Evolutionary conservation across 2,797 vertebrate species (phyloP).

Genomic region (Schizopygopsis pylzovi): DNA sequence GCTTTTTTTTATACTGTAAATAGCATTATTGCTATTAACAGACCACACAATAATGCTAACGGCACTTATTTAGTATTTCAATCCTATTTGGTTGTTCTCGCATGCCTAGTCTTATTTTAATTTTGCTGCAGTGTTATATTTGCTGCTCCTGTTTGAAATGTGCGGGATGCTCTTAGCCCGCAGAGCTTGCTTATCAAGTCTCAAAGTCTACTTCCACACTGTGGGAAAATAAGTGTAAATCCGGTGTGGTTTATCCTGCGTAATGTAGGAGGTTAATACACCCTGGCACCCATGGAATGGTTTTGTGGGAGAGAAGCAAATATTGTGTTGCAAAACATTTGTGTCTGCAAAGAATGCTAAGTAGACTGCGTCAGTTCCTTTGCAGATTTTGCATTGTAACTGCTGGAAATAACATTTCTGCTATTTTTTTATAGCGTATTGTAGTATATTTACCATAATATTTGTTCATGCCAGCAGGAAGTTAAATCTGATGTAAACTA

Average conservation of each 20-base stretch:
- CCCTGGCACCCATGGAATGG: conserved; percentile 55
- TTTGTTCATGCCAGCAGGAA: neutral
- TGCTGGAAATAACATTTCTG: conserved; percentile 23
- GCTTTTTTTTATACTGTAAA: conserved; percentile 39
- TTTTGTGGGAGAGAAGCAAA: conserved; percentile 58
- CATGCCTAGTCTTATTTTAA: conserved; percentile 26
- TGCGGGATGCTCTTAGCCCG: conserved; percentile 43
- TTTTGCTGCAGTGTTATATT: conserved; percentile 25
- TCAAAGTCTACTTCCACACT: conserved; percentile 47
- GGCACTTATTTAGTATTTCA: conserved; percentile 26
- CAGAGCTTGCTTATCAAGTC: conserved; percentile 51
- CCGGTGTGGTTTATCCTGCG: conserved; percentile 55
- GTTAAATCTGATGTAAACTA: conserved; percentile 19
- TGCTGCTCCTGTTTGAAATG: conserved; percentile 43
- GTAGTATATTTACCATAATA: neutral
- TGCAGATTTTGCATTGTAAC: conserved; percentile 31
- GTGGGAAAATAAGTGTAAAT: conserved; percentile 59
- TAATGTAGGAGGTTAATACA: conserved; percentile 63
- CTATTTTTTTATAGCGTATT: neutral
- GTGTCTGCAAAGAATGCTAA: conserved; percentile 56
- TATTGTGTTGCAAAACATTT: conserved; percentile 56
- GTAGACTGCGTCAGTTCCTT: conserved; percentile 35
- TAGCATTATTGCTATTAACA: conserved; percentile 29
- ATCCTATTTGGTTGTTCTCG: conserved; percentile 11
- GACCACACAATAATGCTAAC: conserved; percentile 7